Percentiles rank a stretch among this genome's conserved stretches.
phyloP scores from a whole-genome alignment of 2,888 invertebrate species.

The Pomacea canaliculata region DNA sequence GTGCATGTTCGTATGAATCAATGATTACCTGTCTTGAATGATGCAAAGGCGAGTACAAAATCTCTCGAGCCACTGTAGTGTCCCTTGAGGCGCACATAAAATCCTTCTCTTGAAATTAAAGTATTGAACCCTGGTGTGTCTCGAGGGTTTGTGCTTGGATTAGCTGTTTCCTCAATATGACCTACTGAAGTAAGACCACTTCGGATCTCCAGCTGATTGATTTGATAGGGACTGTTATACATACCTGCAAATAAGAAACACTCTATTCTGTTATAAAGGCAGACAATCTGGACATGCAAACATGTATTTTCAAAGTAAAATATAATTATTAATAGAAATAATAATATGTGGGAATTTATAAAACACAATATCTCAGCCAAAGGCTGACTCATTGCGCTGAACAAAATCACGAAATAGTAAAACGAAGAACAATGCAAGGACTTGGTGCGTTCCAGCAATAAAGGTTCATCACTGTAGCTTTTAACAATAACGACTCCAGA shows the following conservation, averaged over 20 bases:
- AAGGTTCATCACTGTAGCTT: too few relatives aligned
- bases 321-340: too few relatives aligned
- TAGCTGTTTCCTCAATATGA: not conserved
- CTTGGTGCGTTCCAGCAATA: too few relatives aligned
- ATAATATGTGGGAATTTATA: too few relatives aligned
- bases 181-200: constrained; percentile 1
- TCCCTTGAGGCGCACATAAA: constrained; percentile 19
- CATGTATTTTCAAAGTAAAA: too few relatives aligned
- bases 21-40: constrained; percentile 3
- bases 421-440: too few relatives aligned
- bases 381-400: too few relatives aligned
- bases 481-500: too few relatives aligned
- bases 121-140: not conserved
- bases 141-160: not conserved
- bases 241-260: not conserved
- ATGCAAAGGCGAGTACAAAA: constrained; percentile 8
- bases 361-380: too few relatives aligned
- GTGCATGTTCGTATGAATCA: too few relatives aligned
- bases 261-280: not conserved
- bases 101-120: not conserved
- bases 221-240: not conserved
- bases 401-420: too few relatives aligned
- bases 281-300: too few relatives aligned
- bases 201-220: constrained; percentile 3
- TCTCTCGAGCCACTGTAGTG: constrained; percentile 9